phyloP scores from a whole-genome alignment of 2,113 vertebrate genomes.

The Entomyzon cyanotis region DNA sequence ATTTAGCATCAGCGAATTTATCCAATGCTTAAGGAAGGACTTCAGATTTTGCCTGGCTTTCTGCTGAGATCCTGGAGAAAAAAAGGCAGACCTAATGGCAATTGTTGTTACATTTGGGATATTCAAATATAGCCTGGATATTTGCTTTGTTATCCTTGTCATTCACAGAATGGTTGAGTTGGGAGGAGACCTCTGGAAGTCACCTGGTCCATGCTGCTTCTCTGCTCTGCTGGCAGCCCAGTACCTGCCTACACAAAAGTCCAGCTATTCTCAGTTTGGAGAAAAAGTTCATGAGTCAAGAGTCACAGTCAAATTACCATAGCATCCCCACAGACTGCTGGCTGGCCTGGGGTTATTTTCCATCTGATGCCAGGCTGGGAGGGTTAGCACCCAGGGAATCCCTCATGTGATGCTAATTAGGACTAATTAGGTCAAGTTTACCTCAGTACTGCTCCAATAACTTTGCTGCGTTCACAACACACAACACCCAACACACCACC shows the following conservation, averaged over 20 bases:
- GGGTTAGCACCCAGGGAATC: not conserved
- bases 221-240: not conserved
- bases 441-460: not conserved
- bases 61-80: not conserved
- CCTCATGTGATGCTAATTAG: not conserved
- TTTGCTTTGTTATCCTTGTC: not conserved
- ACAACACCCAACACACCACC: accelerated
- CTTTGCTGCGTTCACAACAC: not conserved
- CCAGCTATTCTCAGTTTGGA: not conserved
- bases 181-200: not conserved
- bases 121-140: not conserved
- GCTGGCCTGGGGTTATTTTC: not conserved
- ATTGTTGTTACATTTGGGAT: not conserved
- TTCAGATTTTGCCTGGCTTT: not conserved
- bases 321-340: not conserved
- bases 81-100: accelerated
- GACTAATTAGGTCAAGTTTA: not conserved
- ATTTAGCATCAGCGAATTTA: not conserved
- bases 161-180: not conserved
- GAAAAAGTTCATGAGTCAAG: not conserved
- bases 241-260: not conserved
- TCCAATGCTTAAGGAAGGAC: not conserved
- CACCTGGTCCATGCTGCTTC: not conserved
- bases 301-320: not conserved
- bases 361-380: not conserved